Percentiles rank a stretch among this genome's conserved stretches.
Evolutionary conservation across 1,140 invertebrate genomes (phyloP).

Genomic region (Hyles euphorbiae): DNA sequence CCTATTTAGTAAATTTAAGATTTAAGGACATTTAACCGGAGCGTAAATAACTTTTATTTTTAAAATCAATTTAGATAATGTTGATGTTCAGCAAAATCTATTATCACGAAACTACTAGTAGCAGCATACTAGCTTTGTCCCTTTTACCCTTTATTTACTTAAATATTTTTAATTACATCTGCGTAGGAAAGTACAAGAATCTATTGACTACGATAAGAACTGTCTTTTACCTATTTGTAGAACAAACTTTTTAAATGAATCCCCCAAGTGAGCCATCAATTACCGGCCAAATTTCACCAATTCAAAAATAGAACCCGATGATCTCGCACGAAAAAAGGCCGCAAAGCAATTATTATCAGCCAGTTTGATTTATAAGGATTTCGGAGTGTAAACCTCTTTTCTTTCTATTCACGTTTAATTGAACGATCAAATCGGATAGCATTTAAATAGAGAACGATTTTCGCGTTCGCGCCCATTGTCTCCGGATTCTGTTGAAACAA

Average conservation of each 20-base stretch:
- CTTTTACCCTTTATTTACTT: too few relatives aligned
- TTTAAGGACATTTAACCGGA: too few relatives aligned
- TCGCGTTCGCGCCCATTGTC: constrained; percentile 35
- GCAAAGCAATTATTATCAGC: constrained; percentile 38
- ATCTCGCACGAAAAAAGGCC: constrained; percentile 22
- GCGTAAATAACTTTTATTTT: too few relatives aligned
- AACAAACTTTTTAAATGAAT: neutral
- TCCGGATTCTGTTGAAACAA: constrained; percentile 40
- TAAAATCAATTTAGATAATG: too few relatives aligned
- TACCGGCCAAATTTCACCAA: constrained; percentile 6
- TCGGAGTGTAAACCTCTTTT: constrained; percentile 59
- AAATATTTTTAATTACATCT: too few relatives aligned
- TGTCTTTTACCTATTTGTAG: too few relatives aligned
- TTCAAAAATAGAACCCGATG: constrained; percentile 23
- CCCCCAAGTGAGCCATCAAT: constrained; percentile 6
- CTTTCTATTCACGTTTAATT: constrained; percentile 59
- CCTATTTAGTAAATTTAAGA: too few relatives aligned
- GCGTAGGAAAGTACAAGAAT: too few relatives aligned
- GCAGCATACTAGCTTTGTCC: too few relatives aligned
- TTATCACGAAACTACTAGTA: too few relatives aligned
- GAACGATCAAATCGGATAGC: constrained; percentile 55
- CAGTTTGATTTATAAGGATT: constrained; percentile 54
- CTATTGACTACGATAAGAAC: too few relatives aligned
- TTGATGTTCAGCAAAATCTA: too few relatives aligned
- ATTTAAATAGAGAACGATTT: constrained; percentile 25